phyloP scores from a whole-genome alignment of 2,888 invertebrate species.

The Ceraclea dissimilis region DNA sequence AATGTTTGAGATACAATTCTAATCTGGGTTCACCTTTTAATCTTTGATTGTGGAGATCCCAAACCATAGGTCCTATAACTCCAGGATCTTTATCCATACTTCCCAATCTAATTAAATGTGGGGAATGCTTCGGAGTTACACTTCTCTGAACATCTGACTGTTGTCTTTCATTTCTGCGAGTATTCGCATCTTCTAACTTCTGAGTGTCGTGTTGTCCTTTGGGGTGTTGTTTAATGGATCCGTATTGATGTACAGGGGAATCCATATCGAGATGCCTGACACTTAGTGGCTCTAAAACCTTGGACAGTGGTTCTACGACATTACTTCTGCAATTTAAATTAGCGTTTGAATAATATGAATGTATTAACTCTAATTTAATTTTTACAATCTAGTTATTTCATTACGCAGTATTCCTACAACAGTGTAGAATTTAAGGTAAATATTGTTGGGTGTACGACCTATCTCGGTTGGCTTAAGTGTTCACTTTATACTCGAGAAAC shows the following conservation, averaged over 20 bases:
- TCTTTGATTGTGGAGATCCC: conserved; percentile 71
- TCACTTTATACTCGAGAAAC: too few relatives aligned
- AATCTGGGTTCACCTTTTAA: conserved; percentile 40
- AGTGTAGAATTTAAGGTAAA: too few relatives aligned
- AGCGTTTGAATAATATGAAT: too few relatives aligned
- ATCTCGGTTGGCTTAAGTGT: too few relatives aligned
- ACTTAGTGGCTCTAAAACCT: conserved; percentile 71
- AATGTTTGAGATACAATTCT: too few relatives aligned
- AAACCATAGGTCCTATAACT: conserved; percentile 74
- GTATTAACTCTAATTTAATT: too few relatives aligned
- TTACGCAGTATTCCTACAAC: too few relatives aligned
- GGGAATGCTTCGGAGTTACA: background rate
- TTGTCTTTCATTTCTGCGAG: background rate
- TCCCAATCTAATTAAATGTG: conserved; percentile 54
- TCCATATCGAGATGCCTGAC: conserved; percentile 62
- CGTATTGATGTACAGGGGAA: conserved; percentile 31
- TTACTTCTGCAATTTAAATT: conserved; percentile 46
- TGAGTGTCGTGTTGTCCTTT: background rate
- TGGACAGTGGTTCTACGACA: conserved; percentile 69
- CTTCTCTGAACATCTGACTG: background rate
- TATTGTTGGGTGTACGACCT: too few relatives aligned
- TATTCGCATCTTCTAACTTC: background rate
- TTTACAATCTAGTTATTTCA: too few relatives aligned
- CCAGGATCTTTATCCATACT: conserved; percentile 77
- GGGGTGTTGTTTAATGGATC: conserved; percentile 13